Percentiles rank a stretch among this genome's conserved stretches.
Conservation (phyloP, 2,888 invertebrate species). For the Patella ulyssiponensis region DNA sequence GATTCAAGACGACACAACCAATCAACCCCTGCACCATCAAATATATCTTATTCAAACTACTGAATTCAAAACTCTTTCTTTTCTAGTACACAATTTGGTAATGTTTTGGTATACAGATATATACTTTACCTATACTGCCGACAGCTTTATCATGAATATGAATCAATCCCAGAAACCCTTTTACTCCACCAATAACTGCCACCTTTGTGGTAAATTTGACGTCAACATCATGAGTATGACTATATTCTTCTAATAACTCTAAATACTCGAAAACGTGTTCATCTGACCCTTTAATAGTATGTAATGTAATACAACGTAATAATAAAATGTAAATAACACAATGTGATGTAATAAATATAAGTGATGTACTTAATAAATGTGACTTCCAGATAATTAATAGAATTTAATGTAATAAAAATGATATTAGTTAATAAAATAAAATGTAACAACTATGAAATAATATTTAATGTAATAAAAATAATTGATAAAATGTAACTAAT, state of each 20-base stretch:
- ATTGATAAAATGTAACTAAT: background rate
- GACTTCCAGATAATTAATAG: background rate
- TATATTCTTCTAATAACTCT: background rate
- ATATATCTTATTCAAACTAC: too few species aligned
- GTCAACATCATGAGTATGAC: background rate
- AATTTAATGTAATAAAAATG: background rate
- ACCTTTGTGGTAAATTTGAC: constrained; percentile 15
- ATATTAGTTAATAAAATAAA: background rate
- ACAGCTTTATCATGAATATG: constrained; percentile 22
- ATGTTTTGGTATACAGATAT: too few species aligned
- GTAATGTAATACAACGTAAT: too few species aligned
- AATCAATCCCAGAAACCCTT: constrained; percentile 30
- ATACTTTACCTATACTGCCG: constrained; percentile 37
- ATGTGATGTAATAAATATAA: too few species aligned
- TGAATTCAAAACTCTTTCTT: too few species aligned
- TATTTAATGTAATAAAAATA: background rate
- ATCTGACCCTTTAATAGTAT: too few species aligned
- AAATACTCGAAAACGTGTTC: background rate
- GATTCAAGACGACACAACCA: too few species aligned
- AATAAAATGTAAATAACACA: too few species aligned
- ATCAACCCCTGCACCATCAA: too few species aligned
- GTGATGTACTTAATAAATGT: background rate
- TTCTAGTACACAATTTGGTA: too few species aligned
- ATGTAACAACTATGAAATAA: background rate
- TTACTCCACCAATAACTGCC: background rate